Base-by-base conservation (phyloP, 2,888 invertebrate species). In the Nymphalis c-album region DNA sequence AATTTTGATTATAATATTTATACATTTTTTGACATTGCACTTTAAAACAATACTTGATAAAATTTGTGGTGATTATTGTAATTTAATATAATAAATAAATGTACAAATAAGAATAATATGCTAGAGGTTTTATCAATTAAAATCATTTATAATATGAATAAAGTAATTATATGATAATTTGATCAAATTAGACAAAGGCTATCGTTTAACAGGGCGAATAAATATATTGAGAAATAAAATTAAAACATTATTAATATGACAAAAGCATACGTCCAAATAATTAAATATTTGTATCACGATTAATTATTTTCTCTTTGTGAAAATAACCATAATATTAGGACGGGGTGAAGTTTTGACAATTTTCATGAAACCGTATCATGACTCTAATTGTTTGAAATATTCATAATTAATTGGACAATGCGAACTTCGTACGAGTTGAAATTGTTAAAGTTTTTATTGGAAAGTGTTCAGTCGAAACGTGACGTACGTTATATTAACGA, bases 301-400 rank as follows among this genome's bases (percentile, higher is more conserved):
- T 64, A 71, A 70, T 70, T 70, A 67, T 64, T 63, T 68, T 60
- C 64, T 59, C 70, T 70, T 70, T 70, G 63, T 63, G 55, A 63
- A 61, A 50, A 60, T 35, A 64, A 58, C 50, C 62, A 47, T 68
- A 62, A 64, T 61, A 60, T 63, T 67, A 64, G 61, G 62, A 62
- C 58, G 60, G 46, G 46, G 65, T 22, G 62, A 70, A 68, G 53
- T 70, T 70, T 60, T 8, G 53, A 68, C 64, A 61, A 59, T 70
- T 70, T 70, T 48, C 67, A 67, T 50, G 62, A 53, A 61, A 31
- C 64, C 67, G 53, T 60, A 63, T 68, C 62, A 68, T 64, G 68
- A 20, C 47, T 50, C 20, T 68, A 63, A 70, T 68, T 70, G 68
- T 70, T 46, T 60, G 68, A 59, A 64, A 64, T 63, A 70, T 70